A percentile compares a stretch with the other conserved stretches of the same genome.
Evolutionary conservation across 2,888 invertebrate genomes (phyloP).

Genomic region (Spisula subtruncata): DNA sequence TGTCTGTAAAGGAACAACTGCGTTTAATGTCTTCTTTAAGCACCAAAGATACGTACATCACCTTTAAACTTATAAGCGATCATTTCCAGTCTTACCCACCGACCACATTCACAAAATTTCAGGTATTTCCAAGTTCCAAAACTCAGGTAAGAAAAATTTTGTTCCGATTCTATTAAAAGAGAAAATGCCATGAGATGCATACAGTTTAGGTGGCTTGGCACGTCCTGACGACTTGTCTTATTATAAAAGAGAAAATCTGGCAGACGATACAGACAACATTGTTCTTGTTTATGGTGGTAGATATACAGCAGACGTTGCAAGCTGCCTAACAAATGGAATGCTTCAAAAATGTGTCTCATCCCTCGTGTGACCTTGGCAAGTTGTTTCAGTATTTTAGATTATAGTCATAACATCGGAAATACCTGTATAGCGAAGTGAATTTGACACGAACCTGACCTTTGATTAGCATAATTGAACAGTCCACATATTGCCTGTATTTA

Average conservation of each 20-base stretch:
- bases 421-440: too few species aligned
- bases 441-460: too few species aligned
- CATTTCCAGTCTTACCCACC: background rate
- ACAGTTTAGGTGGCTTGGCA: constrained; percentile 2
- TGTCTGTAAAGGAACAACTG: background rate
- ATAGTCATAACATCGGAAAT: too few species aligned
- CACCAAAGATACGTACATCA: background rate
- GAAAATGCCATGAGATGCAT: background rate
- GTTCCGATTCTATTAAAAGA: background rate
- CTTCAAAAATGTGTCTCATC: constrained; percentile 11
- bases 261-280: background rate
- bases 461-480: too few species aligned
- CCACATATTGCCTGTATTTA: too few species aligned
- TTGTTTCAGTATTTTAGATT: too few species aligned
- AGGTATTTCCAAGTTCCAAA: background rate
- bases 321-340: background rate
- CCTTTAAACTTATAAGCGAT: background rate
- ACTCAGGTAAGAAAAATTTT: constrained; percentile 9
- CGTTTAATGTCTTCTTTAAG: background rate
- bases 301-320: background rate
- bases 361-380: background rate
- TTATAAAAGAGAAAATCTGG: constrained; percentile 7
- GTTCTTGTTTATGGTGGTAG: constrained; percentile 6
- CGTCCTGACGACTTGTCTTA: constrained; percentile 4
- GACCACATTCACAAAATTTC: constrained; percentile 15